Percentiles rank a stretch among this genome's conserved stretches.
These are phyloP conservation scores for Scartelaos histophorus DNA, from an alignment of 2,113 vertebrate genomes.

Conservation along the genomic window DNA sequence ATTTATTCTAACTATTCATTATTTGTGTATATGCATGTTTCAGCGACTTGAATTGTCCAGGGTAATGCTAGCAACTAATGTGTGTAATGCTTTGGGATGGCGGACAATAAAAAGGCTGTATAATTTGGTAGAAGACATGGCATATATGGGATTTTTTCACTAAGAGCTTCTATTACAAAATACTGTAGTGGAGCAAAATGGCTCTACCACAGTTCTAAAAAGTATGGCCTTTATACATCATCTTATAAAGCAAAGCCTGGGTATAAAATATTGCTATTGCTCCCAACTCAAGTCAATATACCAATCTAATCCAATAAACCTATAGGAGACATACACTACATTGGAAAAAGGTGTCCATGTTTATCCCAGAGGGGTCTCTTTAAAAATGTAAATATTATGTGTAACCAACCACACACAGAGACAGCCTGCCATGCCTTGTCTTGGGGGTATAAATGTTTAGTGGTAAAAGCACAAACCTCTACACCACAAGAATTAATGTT, in stretches of 20 bases:
- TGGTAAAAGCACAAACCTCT: not conserved
- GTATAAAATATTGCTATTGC: no score
- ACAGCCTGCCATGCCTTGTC: not conserved
- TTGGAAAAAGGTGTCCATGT: not conserved
- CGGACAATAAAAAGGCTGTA: not conserved
- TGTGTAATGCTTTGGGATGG: not conserved
- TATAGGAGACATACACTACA: not conserved
- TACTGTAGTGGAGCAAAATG: no score
- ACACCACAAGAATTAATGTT: not conserved
- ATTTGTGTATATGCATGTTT: not conserved
- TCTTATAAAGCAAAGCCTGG: no score
- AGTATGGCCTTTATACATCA: no score
- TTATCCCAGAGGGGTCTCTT: not conserved
- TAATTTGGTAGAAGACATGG: not conserved
- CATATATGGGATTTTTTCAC: no score
- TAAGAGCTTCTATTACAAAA: no score
- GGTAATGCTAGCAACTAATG: not conserved
- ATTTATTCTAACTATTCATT: no score
- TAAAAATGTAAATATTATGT: not conserved
- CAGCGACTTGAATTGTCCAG: not conserved
- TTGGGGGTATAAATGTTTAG: not conserved
- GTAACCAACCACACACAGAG: not conserved
- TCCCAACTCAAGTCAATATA: not conserved
- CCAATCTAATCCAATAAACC: not conserved
- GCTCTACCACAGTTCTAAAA: no score